Evolutionary conservation across 2,113 vertebrate genomes (phyloP).

Genomic region (Reinhardtius hippoglossoides): DNA sequence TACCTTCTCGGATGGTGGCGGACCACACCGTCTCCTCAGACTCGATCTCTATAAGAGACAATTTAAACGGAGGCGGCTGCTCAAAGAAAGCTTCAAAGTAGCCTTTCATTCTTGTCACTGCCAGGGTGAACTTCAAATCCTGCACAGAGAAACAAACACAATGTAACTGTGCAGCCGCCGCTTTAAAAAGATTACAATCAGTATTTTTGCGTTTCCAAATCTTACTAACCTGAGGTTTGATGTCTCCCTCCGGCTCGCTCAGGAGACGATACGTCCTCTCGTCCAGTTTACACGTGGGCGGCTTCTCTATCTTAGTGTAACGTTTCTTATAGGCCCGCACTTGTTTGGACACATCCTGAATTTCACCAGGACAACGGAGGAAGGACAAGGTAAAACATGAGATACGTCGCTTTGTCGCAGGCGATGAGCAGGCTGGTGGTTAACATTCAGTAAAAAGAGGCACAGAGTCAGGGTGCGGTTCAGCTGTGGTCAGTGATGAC

Average conservation of each 20-base stretch:
- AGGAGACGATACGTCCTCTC: constrained; percentile 84
- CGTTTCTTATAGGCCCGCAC: constrained; percentile 82
- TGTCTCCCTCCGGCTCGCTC: constrained; percentile 87
- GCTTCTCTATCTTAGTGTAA: constrained; percentile 86
- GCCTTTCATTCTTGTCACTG: constrained; percentile 84
- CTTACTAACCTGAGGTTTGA: constrained; percentile 83
- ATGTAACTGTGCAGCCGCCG: neutral
- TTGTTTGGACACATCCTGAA: constrained; percentile 84
- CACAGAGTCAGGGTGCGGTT: no score
- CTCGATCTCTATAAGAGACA: constrained; percentile 84
- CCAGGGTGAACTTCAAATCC: constrained; percentile 86
- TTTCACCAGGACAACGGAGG: neutral
- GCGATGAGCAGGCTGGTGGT: neutral
- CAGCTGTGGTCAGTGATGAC: neutral
- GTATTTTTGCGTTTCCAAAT: neutral
- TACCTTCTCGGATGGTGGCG: constrained; percentile 86
- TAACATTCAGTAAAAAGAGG: neutral
- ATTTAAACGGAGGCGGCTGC: constrained; percentile 85
- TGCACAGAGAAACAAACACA: constrained; percentile 41
- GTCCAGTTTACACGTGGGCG: constrained; percentile 85
- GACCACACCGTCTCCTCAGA: constrained; percentile 85
- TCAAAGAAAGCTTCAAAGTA: constrained; percentile 90
- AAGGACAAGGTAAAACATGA: neutral
- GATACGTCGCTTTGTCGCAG: neutral
- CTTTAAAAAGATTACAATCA: neutral